phyloP scores from a whole-genome alignment of 2,888 invertebrate genomes.

The Gasteruption jaculator region DNA sequence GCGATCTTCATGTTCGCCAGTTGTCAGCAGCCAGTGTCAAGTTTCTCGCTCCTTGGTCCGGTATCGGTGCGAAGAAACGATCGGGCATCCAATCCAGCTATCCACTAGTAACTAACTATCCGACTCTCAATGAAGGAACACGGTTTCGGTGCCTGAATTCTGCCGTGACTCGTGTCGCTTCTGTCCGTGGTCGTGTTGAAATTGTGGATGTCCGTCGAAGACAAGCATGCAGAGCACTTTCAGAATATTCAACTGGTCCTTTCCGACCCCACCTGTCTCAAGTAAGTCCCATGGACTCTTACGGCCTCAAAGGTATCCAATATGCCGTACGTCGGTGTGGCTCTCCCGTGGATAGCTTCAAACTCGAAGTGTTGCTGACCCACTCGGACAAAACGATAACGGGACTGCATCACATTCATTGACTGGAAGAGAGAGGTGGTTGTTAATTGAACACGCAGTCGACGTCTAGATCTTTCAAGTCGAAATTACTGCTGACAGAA shows the following conservation, averaged over 20 bases:
- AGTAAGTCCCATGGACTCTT: conserved; percentile 1
- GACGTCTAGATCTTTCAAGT: too few species aligned
- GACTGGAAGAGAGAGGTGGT: conserved; percentile 16
- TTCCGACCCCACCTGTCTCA: conserved; percentile 25
- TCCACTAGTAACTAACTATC: too few species aligned
- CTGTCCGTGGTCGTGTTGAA: conserved; percentile 16
- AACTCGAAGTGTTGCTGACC: conserved; percentile 43
- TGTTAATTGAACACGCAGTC: not conserved
- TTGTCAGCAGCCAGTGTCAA: not conserved
- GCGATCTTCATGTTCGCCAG: conserved; percentile 41
- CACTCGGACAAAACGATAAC: conserved; percentile 48
- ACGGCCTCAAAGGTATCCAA: conserved; percentile 28
- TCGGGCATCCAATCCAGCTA: too few species aligned
- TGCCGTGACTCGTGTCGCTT: not conserved
- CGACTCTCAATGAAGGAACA: not conserved
- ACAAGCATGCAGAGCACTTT: conserved; percentile 41
- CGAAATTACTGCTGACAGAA: too few species aligned
- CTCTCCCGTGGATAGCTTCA: conserved; percentile 17
- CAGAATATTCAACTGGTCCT: conserved; percentile 30
- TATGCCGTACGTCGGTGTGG: conserved; percentile 18
- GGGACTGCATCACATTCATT: conserved; percentile 36
- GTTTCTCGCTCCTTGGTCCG: not conserved
- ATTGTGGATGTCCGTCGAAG: conserved; percentile 33
- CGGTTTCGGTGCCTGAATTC: not conserved
- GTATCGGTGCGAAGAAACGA: not conserved